Evolutionary conservation across 2,113 vertebrate genomes (phyloP), one percentile per base, ranked within the genome.

Genomic region (Ranitomeya variabilis): DNA sequence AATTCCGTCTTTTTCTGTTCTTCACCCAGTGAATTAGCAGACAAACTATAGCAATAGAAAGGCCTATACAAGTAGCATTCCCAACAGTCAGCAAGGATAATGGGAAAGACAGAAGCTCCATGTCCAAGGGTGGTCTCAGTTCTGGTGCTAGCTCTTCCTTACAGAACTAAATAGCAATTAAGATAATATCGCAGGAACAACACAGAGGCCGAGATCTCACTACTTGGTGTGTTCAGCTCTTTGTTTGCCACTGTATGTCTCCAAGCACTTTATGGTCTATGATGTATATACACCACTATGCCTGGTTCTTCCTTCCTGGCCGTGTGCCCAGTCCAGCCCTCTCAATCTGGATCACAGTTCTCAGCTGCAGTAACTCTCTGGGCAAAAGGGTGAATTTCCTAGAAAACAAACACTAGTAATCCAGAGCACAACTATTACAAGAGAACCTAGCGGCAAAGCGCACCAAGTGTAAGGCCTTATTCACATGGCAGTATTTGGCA

Each of bases 91-190:
- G 37, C 37, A 37, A 37, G 37, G 37, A 4, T 37, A 37, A 37
- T 37, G 37, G 77, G 31, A 62, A 21, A 21, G 73, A 64, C 23
- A 77, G 57, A 86, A 77, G 6, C 84, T 86, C 73, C 71, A 86
- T 86, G 31, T 51, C 57, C 15, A 37, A 18, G 59, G 26, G 6
- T 37, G 60, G 7, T 19, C 26, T 83, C 60, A 37, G 14, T 37
- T 6, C 73, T 7, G 31, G 71, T 37, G 37, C 37, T 37, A 37
- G 59, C 11, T 60, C 21, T 66, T 66, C 62, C 6, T 19, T 66
- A 16, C 15, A 60, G 15, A 13, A 60, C 15, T 10, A 16, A 10
- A 60, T 13, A 60, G 15, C 59, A 10, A 3, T 2, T 60, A 60
- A 60, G 59, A 60, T 60, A 16, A 37, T 16, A 60, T 5, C 5